A percentile compares a stretch with the other conserved stretches of the same genome.
These are phyloP conservation scores for Xiphophorus couchianus DNA, from an alignment of 2,113 vertebrate species.

Conservation along the genomic window DNA sequence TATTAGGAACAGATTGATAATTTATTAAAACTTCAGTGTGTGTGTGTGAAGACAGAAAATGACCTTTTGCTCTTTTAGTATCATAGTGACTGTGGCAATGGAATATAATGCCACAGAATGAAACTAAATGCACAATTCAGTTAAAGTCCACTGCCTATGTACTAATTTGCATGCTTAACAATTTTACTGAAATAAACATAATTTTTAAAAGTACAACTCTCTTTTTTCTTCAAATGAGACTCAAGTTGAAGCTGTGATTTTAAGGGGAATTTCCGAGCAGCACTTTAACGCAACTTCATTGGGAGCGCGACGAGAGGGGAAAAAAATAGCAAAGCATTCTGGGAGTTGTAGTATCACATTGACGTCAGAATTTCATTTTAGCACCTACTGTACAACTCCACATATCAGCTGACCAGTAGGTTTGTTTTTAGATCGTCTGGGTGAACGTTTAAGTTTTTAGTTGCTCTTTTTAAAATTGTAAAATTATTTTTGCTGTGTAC, in stretches of 20 bases:
- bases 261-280: not conserved
- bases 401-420: not conserved
- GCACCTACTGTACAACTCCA: not conserved
- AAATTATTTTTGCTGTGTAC: not conserved
- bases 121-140: too few relatives aligned
- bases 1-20: too few relatives aligned
- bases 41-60: too few relatives aligned
- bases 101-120: too few relatives aligned
- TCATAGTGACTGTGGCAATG: too few relatives aligned
- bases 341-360: slow-evolving; percentile 73
- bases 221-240: not conserved
- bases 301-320: slow-evolving; percentile 34
- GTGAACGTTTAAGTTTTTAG: not conserved
- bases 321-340: slow-evolving; percentile 52
- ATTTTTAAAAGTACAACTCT: too few relatives aligned
- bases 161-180: too few relatives aligned
- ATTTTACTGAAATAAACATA: too few relatives aligned
- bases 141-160: too few relatives aligned
- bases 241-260: not conserved
- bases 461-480: too few relatives aligned
- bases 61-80: too few relatives aligned
- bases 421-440: not conserved
- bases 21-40: too few relatives aligned
- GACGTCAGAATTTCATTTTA: slow-evolving; percentile 26
- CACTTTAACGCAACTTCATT: slow-evolving; percentile 50